Conservation (phyloP, 2,888 invertebrate species). For the Diloba caeruleocephala region DNA sequence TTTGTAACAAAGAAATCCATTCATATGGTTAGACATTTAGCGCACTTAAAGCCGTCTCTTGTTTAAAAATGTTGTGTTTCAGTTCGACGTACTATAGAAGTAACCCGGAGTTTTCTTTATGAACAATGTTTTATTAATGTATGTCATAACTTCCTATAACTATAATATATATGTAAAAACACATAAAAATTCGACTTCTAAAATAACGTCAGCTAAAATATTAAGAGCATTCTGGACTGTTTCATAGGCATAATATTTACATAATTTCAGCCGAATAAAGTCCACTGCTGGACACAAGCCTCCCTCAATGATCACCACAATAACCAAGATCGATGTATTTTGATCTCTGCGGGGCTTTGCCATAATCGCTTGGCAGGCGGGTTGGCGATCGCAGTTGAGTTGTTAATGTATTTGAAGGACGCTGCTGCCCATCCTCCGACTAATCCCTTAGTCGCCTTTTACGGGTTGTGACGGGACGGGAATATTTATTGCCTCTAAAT, state of each 20-base stretch:
- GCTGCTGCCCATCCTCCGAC: too few species aligned
- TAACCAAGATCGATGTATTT: too few species aligned
- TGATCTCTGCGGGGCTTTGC: too few species aligned
- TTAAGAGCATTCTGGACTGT: slow-evolving; percentile 71
- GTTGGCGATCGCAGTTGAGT: too few species aligned
- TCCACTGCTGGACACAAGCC: too few species aligned
- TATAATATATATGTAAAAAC: slow-evolving; percentile 30
- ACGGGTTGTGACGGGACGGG: too few species aligned
- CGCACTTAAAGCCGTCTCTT: slow-evolving; percentile 18
- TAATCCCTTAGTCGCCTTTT: too few species aligned
- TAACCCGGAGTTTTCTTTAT: not conserved
- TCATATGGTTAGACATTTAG: slow-evolving; percentile 57
- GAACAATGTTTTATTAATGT: slow-evolving; percentile 6
- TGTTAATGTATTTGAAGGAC: too few species aligned
- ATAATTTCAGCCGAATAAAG: too few species aligned
- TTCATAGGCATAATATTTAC: slow-evolving; percentile 80
- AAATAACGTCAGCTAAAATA: slow-evolving; percentile 67
- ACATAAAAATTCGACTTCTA: slow-evolving; percentile 42
- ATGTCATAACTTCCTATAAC: slow-evolving; percentile 50
- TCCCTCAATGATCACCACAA: too few species aligned
- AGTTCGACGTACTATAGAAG: not conserved
- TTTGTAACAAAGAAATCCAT: slow-evolving; percentile 37
- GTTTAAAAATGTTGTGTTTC: slow-evolving; percentile 10
- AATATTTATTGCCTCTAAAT: slow-evolving; percentile 82
- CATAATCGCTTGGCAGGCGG: too few species aligned